phyloP scores from a whole-genome alignment of 2,888 invertebrate genomes.

The Lamellibrachia columna region DNA sequence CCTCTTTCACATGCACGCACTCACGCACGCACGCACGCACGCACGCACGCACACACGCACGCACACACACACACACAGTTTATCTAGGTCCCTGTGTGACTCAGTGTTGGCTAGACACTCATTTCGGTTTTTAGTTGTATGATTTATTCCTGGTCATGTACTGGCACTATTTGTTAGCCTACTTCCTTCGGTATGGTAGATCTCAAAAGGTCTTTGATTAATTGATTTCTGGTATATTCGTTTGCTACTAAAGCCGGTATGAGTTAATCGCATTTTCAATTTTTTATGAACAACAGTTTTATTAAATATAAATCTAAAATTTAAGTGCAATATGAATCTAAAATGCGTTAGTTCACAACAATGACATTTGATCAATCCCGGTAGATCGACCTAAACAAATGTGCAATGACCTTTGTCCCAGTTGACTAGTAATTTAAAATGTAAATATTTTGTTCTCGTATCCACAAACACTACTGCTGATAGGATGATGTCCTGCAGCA shows the following conservation, averaged over 20 bases:
- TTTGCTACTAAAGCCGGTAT: neutral
- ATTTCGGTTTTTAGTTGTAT: neutral
- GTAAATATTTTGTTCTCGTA: no score
- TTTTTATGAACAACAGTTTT: neutral
- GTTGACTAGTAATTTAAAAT: neutral
- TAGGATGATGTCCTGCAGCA: no score
- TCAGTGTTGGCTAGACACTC: neutral
- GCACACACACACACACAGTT: no score
- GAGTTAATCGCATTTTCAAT: neutral
- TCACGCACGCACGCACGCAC: no score
- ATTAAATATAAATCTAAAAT: neutral
- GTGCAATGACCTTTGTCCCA: neutral
- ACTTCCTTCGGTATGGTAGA: neutral
- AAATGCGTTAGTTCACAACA: no score
- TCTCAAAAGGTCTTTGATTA: neutral
- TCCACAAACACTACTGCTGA: no score
- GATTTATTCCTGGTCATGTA: neutral
- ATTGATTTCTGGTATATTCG: neutral
- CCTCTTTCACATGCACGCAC: neutral
- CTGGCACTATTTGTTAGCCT: neutral
- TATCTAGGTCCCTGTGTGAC: neutral
- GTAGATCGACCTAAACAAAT: neutral
- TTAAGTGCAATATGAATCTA: neutral
- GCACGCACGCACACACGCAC: neutral
- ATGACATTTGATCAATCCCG: neutral